Percentiles rank a stretch among this genome's conserved stretches.
Conservation (phyloP, 2,113 vertebrate species). For the Struthio camelus region DNA sequence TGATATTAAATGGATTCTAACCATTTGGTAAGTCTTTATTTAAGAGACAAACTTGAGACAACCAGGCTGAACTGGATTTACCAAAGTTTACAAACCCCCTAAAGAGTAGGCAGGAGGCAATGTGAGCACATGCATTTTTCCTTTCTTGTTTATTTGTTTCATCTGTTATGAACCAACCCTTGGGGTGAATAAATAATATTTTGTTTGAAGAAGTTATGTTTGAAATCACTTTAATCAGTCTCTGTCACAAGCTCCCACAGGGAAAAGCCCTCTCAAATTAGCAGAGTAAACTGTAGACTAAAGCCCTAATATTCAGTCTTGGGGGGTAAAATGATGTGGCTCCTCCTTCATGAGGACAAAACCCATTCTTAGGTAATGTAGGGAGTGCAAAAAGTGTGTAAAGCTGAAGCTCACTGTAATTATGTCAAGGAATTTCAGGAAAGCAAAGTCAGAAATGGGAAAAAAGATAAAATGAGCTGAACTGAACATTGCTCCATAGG, state of each 20-base stretch:
- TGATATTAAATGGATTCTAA: neutral
- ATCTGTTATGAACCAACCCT: neutral
- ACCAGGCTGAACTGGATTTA: neutral
- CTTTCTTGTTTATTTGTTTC: neutral
- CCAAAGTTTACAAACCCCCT: neutral
- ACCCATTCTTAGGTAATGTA: neutral
- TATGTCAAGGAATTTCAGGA: neutral
- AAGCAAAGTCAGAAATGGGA: neutral
- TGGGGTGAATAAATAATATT: slow-evolving; percentile 16
- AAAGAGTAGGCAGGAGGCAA: neutral
- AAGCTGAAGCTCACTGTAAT: neutral
- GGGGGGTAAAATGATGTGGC: neutral
- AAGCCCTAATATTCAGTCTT: neutral
- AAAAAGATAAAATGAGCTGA: neutral
- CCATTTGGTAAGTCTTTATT: neutral
- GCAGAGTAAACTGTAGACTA: neutral
- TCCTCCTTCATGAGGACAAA: neutral
- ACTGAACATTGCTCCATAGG: neutral
- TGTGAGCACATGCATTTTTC: neutral
- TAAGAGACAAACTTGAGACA: neutral
- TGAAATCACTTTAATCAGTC: neutral
- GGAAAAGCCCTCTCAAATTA: neutral
- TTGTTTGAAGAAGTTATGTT: slow-evolving; percentile 8
- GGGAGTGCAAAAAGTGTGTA: neutral
- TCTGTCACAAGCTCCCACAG: neutral